Evolutionary conservation across 2,888 invertebrate species (phyloP).

Genomic region (Nomada ferruginata): DNA sequence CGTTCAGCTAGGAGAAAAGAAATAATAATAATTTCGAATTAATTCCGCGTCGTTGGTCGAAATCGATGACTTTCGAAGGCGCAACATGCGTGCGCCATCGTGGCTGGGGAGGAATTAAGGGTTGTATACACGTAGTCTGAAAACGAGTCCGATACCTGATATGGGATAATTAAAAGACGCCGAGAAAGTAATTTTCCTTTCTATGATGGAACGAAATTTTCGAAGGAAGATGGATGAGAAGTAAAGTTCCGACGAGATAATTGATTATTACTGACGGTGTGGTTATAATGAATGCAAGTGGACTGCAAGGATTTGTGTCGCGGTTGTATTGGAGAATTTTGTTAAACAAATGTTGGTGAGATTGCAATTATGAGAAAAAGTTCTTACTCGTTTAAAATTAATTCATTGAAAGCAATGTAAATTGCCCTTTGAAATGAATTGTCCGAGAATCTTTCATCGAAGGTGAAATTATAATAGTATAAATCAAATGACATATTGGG

Average conservation of each 20-base stretch:
- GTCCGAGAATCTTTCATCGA: no score
- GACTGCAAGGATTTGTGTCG: no score
- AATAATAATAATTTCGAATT: constrained; percentile 78
- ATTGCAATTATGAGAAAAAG: no score
- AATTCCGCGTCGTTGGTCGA: constrained; percentile 74
- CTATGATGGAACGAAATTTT: not conserved
- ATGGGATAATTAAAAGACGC: not conserved
- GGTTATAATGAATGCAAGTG: no score
- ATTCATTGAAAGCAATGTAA: no score
- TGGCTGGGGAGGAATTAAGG: constrained; percentile 2
- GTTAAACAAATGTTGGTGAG: no score
- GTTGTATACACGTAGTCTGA: not conserved
- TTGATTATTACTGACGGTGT: not conserved
- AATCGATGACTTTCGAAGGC: constrained; percentile 75
- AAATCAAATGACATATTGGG: no score
- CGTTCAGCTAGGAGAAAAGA: constrained; percentile 42
- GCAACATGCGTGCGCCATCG: constrained; percentile 29
- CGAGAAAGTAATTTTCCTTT: not conserved
- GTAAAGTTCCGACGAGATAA: no score
- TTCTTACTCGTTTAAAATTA: no score
- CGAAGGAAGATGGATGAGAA: not conserved
- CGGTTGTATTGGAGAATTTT: no score
- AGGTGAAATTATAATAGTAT: no score
- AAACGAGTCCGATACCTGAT: not conserved
- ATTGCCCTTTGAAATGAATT: no score